Evolutionary conservation across 2,113 vertebrate species (phyloP), one percentile per base, ranked within the genome.

Genomic region (Myocastor coypus): DNA sequence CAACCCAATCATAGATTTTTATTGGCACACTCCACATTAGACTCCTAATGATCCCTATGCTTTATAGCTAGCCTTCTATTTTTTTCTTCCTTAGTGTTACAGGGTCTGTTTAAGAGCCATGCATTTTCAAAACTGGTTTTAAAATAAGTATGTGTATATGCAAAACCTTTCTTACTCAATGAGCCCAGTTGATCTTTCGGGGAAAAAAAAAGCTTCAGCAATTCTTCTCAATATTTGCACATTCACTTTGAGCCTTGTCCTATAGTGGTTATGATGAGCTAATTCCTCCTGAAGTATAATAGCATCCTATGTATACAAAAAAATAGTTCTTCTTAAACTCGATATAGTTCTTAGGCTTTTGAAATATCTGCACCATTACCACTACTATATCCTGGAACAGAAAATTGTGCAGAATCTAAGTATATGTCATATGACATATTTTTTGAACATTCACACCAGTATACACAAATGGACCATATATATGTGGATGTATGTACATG

Each of bases 91-190:
- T 69, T 89, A 78, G 19, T 28, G 87, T 61, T 55, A 6, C 71
- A 85, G n/a, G n/a, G n/a, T n/a, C 55, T 81, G 6, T 73, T 69
- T 66, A 84, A 94, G 30, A 83, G 14, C 20, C 40, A 66, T 71
- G 28, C 7, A 59, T 85, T 90, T 97, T 91, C 52, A 75, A 80
- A 84, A 87, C 32, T 59, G 14, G 46, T 89, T 96, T 95, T 81
- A 90, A 87, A 93, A 85, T 63, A 92, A 77, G n/a, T 5, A 69
- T 19, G 37, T 94, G 55, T 82, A 85, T n/a, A 83, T 64, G 13
- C 52, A 89, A 84, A 87, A 85, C 71, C 73, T 32, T 93, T 96
- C 34, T 75, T 92, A 92, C 57, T 95, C 77, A 86, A 83, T 66
- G 86, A 59, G 59, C 94, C 92, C 34, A 71, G 40, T 40, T 84